Evolutionary conservation across 2,797 vertebrate species (phyloP), one percentile per base, ranked within the genome.

Genomic region (Chaenodraco wilsoni): DNA sequence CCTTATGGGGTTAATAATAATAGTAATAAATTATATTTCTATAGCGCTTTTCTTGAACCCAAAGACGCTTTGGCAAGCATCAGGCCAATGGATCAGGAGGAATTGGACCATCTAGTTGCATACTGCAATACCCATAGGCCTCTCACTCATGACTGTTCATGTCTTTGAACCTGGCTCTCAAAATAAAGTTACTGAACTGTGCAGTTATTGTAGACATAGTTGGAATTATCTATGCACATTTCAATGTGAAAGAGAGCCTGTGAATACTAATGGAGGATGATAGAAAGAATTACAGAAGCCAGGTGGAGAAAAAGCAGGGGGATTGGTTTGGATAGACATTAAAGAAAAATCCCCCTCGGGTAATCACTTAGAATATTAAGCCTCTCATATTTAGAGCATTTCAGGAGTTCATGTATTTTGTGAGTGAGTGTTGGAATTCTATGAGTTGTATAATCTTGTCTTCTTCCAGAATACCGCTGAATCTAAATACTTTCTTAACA

Each of bases 161-260:
- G 84, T 84, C 65, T 81, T 76, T 55, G 67, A 88, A 84, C 77
- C 78, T 59, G 81, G 69, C 79, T 75, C 74, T 79, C 78, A 69
- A 80, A 88, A 75, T 78, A 79, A 85, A 88, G 81, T 84, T 65
- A 82, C 76, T 69, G 83, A 88, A 86, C 81, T 81, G 78, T 84
- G 79, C 78, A 51, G 83, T 84, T 80, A 90, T 85, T 90, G 88
- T 87, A 74, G 84, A 87, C 81, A 81, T 78, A 81, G 75, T 70
- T 79, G 74, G 76, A 90, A 90, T 87, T 86, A 89, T 84, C 84
- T 74, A 79, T 87, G 87, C 84, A 88, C 84, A 90, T 89, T 86
- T 88, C 44, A 73, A 77, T 83, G 84, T 5, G 65, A 71, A 71
- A 49, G 68, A 9, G 31, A 81, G 73, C 46, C 63, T 13, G 50